Base-by-base conservation (phyloP, 2,797 vertebrate species). In the Aotus griseimembra region DNA sequence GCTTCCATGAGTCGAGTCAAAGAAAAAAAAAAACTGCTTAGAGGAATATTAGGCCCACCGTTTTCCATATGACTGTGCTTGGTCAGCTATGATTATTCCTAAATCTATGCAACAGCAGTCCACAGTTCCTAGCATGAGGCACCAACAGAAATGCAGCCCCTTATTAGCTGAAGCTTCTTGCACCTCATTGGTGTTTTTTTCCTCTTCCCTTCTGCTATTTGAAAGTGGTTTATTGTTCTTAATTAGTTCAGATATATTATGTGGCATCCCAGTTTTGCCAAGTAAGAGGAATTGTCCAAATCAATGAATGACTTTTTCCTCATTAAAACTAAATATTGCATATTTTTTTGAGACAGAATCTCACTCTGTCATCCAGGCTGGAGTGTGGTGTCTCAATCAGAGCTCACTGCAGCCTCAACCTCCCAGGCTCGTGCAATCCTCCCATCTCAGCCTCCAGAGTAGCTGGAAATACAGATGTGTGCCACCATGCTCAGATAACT, bases 181-280 rank as follows among this genome's bases (percentile, higher is more conserved):
- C 0, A n/a, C 22, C 36, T 75, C 26, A 46, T 67, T 94, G 36
- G 9, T 1, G 4, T 58, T 72, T 92, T 57, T 73, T 26, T 9
- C 64, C 8, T 88, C 52, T 91, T 89, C 28, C 12, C 67, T 79
- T 64, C 72, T 33, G 90, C 41, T 77, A 10, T 92, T 93, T 82
- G 20, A 13, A 92, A 93, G 12, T 80, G 20, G 72, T 84, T 87
- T 92, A 50, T 52, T 88, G 4, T 93, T 92, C 46, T 94, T 80
- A 90, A 75, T 61, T 72, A 83, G 79, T 93, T 96, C 67, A 94
- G 48, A 75, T 48, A n/a, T 50, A 75, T 75, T 61, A 24, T 50
- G 7, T 83, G 7, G 1, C 33, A n/a, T 4, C 14, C 22, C 13
- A 44, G 0, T 58, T 28, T 94, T 91, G 28, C 7, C 41, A 97